phyloP scores from a whole-genome alignment of 2,113 vertebrate genomes.

The Menura novaehollandiae region DNA sequence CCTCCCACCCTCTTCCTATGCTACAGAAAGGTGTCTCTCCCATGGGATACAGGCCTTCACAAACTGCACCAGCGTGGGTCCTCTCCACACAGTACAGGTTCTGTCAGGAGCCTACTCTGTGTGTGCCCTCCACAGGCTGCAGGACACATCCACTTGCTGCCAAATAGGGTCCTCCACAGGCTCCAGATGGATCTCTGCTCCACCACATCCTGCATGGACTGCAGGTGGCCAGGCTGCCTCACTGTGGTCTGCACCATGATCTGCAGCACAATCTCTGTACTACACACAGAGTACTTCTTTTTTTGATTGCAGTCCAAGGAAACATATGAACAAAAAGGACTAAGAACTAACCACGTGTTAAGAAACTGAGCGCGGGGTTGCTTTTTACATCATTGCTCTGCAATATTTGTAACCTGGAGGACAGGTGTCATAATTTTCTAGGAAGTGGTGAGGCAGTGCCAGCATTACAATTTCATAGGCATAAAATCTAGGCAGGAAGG shows the following conservation, averaged over 20 bases:
- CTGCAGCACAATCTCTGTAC: not conserved
- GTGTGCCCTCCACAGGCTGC: fast-evolving
- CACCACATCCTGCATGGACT: not conserved
- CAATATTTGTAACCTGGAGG: not conserved
- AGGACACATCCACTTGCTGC: fast-evolving
- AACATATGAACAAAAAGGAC: not conserved
- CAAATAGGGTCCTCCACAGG: fast-evolving
- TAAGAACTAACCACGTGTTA: not conserved
- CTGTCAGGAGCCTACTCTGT: not conserved
- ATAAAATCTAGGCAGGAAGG: not conserved
- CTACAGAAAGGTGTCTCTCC: fast-evolving
- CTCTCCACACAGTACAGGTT: not conserved
- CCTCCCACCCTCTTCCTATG: not conserved
- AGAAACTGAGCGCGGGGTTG: not conserved
- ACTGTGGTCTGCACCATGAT: fast-evolving
- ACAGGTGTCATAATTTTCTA: not conserved
- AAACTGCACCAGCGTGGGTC: not conserved
- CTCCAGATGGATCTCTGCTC: not conserved
- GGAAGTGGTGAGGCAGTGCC: not conserved
- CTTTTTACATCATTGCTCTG: not conserved
- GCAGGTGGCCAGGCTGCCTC: not conserved
- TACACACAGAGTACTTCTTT: fast-evolving
- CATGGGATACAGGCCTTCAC: not conserved
- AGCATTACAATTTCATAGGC: not conserved
- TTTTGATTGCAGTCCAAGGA: not conserved